These are phyloP conservation scores for Aeoliscus strigatus DNA, from an alignment of 2,797 vertebrate species.

Conservation along the genomic window DNA sequence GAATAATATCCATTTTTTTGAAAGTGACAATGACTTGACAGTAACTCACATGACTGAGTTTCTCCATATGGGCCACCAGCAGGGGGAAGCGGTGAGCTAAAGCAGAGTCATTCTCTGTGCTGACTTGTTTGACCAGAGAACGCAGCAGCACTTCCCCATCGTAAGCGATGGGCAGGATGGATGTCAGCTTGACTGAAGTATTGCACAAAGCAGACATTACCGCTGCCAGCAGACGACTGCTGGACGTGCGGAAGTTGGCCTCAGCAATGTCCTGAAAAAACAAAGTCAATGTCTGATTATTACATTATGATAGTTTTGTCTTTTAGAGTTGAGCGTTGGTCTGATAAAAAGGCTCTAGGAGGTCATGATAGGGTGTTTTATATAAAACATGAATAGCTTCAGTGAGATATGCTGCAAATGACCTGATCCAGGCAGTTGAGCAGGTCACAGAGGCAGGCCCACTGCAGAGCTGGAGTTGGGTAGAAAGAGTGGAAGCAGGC, in stretches of 20 bases:
- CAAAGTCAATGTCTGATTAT: background rate
- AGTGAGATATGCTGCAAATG: background rate
- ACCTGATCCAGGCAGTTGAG: constrained; percentile 98
- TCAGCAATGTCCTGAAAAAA: constrained; percentile 90
- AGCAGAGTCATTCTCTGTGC: constrained; percentile 97
- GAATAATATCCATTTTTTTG: background rate
- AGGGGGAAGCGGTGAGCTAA: constrained; percentile 95
- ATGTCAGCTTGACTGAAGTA: constrained; percentile 94
- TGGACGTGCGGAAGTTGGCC: constrained; percentile 96
- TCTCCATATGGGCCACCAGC: constrained; percentile 97
- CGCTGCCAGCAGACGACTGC: constrained; percentile 92
- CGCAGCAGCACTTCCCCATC: constrained; percentile 92
- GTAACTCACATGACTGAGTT: constrained; percentile 88
- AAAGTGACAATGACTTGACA: background rate
- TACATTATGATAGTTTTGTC: too few species aligned
- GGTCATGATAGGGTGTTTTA: too few species aligned
- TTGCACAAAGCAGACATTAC: constrained; percentile 98
- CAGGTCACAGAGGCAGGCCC: constrained; percentile 97
- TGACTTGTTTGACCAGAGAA: constrained; percentile 96
- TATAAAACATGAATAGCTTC: too few species aligned
- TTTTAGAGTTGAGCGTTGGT: too few species aligned
- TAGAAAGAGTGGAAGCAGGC: constrained; percentile 99
- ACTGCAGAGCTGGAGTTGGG: constrained; percentile 94
- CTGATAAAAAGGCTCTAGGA: too few species aligned
- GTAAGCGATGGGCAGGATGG: constrained; percentile 95